Percentiles rank a stretch among this genome's conserved stretches.
Conservation (phyloP, 2,888 invertebrate genomes). For the Dexiosoma caninum region DNA sequence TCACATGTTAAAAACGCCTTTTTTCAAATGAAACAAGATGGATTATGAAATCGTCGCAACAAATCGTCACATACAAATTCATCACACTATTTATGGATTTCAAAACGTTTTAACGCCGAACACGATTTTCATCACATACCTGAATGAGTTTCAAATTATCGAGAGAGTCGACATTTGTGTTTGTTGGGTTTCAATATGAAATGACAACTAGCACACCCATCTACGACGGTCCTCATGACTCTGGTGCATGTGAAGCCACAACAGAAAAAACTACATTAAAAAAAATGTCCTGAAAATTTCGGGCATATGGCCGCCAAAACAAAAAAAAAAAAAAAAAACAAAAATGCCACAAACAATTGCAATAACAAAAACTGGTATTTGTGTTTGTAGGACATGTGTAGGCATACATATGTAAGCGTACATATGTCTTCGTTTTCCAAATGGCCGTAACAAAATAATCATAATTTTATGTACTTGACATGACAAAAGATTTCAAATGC, state of each 20-base stretch:
- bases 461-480: neutral
- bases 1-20: no score
- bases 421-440: neutral
- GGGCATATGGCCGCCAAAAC: neutral
- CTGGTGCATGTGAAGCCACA: neutral
- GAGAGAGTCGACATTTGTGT: neutral
- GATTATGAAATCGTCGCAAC: no score
- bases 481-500: constrained; percentile 8
- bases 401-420: neutral
- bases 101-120: no score
- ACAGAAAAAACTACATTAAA: no score
- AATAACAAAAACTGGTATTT: neutral
- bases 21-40: no score
- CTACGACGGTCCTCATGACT: neutral
- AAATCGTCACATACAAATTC: no score
- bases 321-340: neutral
- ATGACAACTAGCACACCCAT: neutral
- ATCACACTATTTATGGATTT: no score
- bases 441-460: neutral
- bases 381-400: neutral
- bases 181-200: neutral
- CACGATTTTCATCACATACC: no score
- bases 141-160: no score
- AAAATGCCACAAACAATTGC: neutral
- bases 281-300: neutral